Base-by-base conservation (phyloP, 2,888 invertebrate species). In the Pogonocherus hispidulus region DNA sequence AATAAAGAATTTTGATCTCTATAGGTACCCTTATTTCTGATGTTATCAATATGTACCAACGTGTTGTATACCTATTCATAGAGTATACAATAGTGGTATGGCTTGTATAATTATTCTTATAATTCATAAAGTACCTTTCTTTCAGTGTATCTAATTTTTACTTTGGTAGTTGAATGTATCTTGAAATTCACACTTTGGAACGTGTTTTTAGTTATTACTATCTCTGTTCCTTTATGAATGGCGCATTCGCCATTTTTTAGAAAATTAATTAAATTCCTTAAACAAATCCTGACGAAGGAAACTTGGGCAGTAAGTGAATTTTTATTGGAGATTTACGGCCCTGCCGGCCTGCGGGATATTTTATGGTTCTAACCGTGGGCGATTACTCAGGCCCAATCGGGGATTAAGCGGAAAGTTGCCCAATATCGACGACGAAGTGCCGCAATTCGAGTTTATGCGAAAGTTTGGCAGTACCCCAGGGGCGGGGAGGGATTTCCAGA, bases 341-440 rank as follows among this genome's bases (percentile, higher is more conserved):
- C 8, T 46, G 19, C n/a, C 59, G 19, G 32, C 23, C 59, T 5
- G 46, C 18, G 22, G 59, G 46, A 59, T 59, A 59, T 59, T 59
- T 59, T 59, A 59, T 27, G 46, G 59, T 19, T 5, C 27, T 41
- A 59, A 59, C 46, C 47, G 59, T 59, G 44, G 46, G 14, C 59
- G 46, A 59, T 59, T 59, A 59, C 47, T 59, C 59, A 59, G 59
- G 46, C 32, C 59, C 46, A 47, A 44, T 59, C 46, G 47, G 27
- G 46, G 46, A 44, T 59, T 46, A 59, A 59, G 37, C 59, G 22
- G 23, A 46, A 59, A 59, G 59, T 59, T 59, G 59, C 27, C 46
- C 46, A 59, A 59, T 59, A 59, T 59, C 59, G 59, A 59, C 59
- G 59, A 47, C 59, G 59, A 32, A 59, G 27, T 46, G 23, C 59